phyloP scores from a whole-genome alignment of 2,113 vertebrate species.

The Poicephalus gulielmi region DNA sequence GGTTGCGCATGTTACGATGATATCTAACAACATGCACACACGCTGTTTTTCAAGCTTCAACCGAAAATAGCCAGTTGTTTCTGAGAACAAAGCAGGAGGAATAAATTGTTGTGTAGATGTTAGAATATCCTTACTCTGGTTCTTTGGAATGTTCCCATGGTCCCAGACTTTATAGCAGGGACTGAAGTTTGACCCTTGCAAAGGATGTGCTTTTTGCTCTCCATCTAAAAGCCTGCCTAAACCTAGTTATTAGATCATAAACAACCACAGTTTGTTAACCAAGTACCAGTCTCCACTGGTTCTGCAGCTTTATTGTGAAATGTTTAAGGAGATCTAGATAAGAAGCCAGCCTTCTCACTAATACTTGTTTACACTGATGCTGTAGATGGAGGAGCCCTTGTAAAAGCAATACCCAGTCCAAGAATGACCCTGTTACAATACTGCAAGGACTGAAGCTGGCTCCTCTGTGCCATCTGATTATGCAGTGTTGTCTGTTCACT shows the following conservation, averaged over 20 bases:
- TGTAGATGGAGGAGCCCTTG: not conserved
- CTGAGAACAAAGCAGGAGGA: not conserved
- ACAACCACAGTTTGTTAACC: not conserved
- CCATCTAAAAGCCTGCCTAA: not conserved
- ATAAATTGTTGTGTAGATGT: not conserved
- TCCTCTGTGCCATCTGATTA: not conserved
- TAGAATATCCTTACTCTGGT: not conserved
- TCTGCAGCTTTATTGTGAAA: constrained; percentile 42
- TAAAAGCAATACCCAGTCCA: not conserved
- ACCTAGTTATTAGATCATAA: constrained; percentile 13
- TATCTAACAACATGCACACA: not conserved
- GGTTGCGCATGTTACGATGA: not conserved
- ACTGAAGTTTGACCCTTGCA: not conserved
- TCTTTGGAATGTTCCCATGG: not conserved
- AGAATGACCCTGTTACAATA: not conserved
- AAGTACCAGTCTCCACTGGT: constrained; percentile 4
- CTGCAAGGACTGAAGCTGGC: not conserved
- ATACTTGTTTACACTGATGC: not conserved
- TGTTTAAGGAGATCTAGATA: constrained; percentile 25
- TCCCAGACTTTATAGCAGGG: not conserved
- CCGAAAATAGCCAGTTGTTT: not conserved
- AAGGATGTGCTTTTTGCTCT: constrained; percentile 6
- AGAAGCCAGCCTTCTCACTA: not conserved
- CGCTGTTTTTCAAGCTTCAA: not conserved
- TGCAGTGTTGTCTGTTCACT: not conserved